Evolutionary conservation across 2,888 invertebrate species (phyloP), one percentile per base, ranked within the genome.

Genomic region (Cephus rjabovi): DNA sequence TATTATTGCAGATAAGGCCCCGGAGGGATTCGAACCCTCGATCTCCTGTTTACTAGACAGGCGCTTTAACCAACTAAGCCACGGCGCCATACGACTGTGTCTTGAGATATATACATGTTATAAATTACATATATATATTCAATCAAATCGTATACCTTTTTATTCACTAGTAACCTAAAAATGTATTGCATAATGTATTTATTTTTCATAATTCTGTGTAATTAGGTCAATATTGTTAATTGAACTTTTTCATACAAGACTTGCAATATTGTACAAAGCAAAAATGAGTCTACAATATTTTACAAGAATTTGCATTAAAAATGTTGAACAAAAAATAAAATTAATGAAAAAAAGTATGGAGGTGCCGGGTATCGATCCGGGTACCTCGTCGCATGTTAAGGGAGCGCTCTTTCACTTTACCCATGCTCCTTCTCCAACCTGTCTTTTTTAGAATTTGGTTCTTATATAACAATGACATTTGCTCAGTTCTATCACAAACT

Each of bases 31-130:
- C 93, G 94, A 94, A 94, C 94, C 93, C 94, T 92, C 93, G 94
- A 94, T 94, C 94, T 94, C 94, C 94, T 94, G 94, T 94, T 94
- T 94, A 94, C 94, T 94, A 94, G 94, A 94, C 94, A 94, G 94
- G 94, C 94, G 94, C 94, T 94, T 94, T 94, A 94, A 95, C 95
- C 95, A 95, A 95, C 95, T 95, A 95, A 95, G 95, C 95, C 95
- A 95, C 93, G 93, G 93, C 93, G 94, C 95, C 95, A 23, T 9
- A 56, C 23, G 23, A 23, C 2, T 56, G 0, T 56, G 0, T 23
- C 2, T 0, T 9, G 23, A 1, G 2, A 23, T 23, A 9, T 56
- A 56, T 23, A 9, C 23, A 6, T 23, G 0, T 2, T 0, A 23
- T 4, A 23, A 23, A 0, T 0, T 23, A 9, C 23, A 56, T 2